Evolutionary conservation across 2,113 vertebrate genomes (phyloP), one percentile per base, ranked within the genome.

Genomic region (Mesocricetus auratus): DNA sequence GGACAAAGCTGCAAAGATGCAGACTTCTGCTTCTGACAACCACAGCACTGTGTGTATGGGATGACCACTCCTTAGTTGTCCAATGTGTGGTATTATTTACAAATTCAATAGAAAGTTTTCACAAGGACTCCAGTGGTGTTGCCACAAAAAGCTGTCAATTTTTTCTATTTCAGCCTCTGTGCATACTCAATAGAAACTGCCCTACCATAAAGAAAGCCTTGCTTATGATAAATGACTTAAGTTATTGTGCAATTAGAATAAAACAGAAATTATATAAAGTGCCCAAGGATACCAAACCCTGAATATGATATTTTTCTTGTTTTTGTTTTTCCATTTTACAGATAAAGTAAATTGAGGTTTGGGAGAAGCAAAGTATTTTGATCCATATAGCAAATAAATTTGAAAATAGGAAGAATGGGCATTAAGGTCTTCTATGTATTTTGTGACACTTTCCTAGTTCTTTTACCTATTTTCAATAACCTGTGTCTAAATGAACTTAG

Each of bases 271-370:
- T 39, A 39, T 7, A 17, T 4, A 66, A 45, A 71, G 58, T 39
- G 53, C 7, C 50, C 36, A 64, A 36, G 56, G n/a, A n/a, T n/a
- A n/a, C n/a, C n/a, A n/a, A n/a, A n/a, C n/a, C n/a, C n/a, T n/a
- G n/a, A n/a, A n/a, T n/a, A n/a, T n/a, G n/a, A n/a, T n/a, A n/a
- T n/a, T n/a, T n/a, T n/a, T n/a, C n/a, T n/a, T n/a, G n/a, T n/a
- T n/a, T n/a, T n/a, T n/a, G n/a, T n/a, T n/a, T n/a, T n/a, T 64
- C 77, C n/a, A 93, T 64, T 96, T 90, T 58, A 31, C 12, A 95
- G n/a, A 89, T 77, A 69, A 73, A 56, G 33, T 74, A 89, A 68
- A 94, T 0, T 39, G 29, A 81, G 87, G 22, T 29, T 74, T 36
- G 16, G 21, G 7, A 82, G 86, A 91, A 53, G 19, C 1, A 66